Percentiles rank a stretch among this genome's conserved stretches.
phyloP scores from a whole-genome alignment of 37 sponge, comb jelly and placozoan species.

The Amphimedon queenslandica region DNA sequence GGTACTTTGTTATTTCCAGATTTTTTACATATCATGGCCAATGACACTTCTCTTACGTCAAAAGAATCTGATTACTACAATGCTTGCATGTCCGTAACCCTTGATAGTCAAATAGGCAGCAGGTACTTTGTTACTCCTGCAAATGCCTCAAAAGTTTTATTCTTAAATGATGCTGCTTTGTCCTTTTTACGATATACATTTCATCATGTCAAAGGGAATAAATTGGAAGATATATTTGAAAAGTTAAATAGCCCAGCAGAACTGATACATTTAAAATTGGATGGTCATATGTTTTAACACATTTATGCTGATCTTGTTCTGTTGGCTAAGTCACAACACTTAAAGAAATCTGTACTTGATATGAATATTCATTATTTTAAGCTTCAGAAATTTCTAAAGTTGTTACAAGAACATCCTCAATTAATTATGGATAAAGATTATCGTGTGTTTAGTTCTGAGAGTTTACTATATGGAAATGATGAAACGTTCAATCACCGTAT shows the following conservation, averaged over 20 bases:
- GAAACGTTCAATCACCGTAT: not conserved
- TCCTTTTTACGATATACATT: not conserved
- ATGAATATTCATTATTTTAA: constrained; percentile 12
- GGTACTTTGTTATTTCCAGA: constrained; percentile 23
- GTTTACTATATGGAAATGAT: constrained; percentile 9
- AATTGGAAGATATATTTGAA: constrained; percentile 7
- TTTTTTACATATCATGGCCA: constrained; percentile 18
- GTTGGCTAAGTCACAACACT: constrained; percentile 9
- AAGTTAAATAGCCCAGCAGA: not conserved
- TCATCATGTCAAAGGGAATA: not conserved
- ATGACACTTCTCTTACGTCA: not conserved
- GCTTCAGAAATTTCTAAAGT: too few species aligned
- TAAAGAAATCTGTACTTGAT: constrained; percentile 8
- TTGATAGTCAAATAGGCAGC: constrained; percentile 32
- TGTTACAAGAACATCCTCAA: not conserved
- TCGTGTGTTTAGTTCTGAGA: constrained; percentile 8
- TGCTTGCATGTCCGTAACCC: not conserved
- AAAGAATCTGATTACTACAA: constrained; percentile 1
- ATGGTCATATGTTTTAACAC: constrained; percentile 16
- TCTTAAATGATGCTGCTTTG: constrained; percentile 16
- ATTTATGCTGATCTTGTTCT: constrained; percentile 18
- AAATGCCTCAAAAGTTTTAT: too few species aligned
- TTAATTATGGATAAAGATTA: not conserved
- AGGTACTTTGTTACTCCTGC: constrained; percentile 30
- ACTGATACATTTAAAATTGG: too few species aligned